A percentile compares a stretch with the other conserved stretches of the same genome.
phyloP scores from a whole-genome alignment of 2,797 vertebrate species.

The Pteronotus mesoamericanus region DNA sequence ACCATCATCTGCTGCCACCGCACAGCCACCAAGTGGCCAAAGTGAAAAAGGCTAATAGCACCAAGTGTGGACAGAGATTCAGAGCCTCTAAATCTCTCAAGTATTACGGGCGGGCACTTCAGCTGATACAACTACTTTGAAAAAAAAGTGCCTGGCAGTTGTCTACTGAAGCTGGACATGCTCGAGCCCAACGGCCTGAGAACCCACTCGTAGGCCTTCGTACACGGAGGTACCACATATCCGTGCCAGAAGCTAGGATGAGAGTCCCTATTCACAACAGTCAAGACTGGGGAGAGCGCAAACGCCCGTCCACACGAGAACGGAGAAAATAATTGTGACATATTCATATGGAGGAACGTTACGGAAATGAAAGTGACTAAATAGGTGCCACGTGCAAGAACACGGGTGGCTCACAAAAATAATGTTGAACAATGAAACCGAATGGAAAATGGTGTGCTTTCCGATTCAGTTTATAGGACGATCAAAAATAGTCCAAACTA shows the following conservation, averaged over 20 bases:
- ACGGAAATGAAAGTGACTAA: neutral
- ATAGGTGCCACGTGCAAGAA: neutral
- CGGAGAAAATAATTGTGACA: neutral
- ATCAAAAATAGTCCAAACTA: neutral
- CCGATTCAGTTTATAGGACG: neutral
- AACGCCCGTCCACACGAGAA: neutral
- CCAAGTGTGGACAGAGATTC: neutral
- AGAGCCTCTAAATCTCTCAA: neutral
- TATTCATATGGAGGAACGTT: neutral
- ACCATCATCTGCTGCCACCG: neutral
- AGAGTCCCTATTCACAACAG: neutral
- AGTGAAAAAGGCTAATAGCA: neutral
- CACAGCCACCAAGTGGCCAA: neutral
- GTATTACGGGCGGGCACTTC: neutral
- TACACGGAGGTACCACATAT: too few relatives aligned
- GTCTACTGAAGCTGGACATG: neutral
- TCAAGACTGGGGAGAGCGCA: neutral
- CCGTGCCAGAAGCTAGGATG: neutral
- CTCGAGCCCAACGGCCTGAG: too few relatives aligned
- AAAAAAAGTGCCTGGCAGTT: neutral
- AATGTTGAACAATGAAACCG: neutral
- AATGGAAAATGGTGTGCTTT: neutral
- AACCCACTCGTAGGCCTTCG: too few relatives aligned
- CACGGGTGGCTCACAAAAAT: neutral
- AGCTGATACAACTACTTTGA: neutral